phyloP scores from a whole-genome alignment of 1,140 invertebrate genomes.

The Luehdorfia chinensis region DNA sequence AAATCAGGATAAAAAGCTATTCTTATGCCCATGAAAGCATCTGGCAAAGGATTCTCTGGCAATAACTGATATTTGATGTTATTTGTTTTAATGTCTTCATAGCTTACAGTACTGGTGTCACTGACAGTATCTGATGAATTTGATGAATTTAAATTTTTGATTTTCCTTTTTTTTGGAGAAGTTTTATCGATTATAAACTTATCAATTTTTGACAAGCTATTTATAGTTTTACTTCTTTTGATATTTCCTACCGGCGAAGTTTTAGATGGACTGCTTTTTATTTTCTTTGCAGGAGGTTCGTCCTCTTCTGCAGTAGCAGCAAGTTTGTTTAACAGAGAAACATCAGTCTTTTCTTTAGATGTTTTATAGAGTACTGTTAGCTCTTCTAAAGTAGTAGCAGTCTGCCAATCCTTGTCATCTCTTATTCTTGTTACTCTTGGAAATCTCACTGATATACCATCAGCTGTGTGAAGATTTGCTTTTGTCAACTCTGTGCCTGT shows the following conservation, averaged over 20 bases:
- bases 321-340: constrained; percentile 78
- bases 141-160: constrained; percentile 20
- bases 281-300: constrained; percentile 48
- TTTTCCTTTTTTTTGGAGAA: constrained; percentile 19
- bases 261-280: constrained; percentile 35
- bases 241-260: constrained; percentile 2
- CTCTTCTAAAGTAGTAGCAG: constrained; percentile 88
- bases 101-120: constrained; percentile 8
- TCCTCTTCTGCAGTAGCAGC: constrained; percentile 42
- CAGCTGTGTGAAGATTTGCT: constrained; percentile 90
- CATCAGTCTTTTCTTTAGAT: constrained; percentile 83
- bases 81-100: constrained; percentile 22
- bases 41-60: constrained; percentile 59
- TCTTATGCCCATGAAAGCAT: constrained; percentile 53
- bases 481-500: constrained; percentile 92
- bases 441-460: constrained; percentile 95
- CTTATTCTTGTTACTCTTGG: constrained; percentile 91
- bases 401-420: constrained; percentile 90
- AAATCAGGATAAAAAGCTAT: constrained; percentile 68
- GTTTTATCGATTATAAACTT: constrained; percentile 2
- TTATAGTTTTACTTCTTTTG: neutral
- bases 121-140: constrained; percentile 16
- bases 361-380: constrained; percentile 81
- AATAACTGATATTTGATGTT: constrained; percentile 26
- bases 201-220: constrained; percentile 1